A percentile compares a stretch with the other conserved stretches of the same genome.
These are phyloP conservation scores for Muntiacus reevesi DNA, from an alignment of 2,113 vertebrate genomes.

Conservation along the genomic window DNA sequence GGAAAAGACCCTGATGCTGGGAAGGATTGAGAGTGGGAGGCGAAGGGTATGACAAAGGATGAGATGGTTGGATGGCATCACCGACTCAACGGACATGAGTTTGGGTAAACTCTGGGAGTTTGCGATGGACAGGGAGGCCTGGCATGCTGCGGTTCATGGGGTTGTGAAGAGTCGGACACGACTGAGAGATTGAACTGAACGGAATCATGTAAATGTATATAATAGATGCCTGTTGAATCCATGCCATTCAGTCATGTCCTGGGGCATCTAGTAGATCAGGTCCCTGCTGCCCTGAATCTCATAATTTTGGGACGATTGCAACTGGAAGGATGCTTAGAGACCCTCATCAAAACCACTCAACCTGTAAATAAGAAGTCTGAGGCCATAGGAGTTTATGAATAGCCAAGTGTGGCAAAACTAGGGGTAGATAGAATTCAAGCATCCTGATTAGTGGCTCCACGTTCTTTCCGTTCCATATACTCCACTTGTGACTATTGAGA, in stretches of 20 bases:
- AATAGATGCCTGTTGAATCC: not conserved
- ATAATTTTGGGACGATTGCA: not conserved
- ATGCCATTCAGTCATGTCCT: not conserved
- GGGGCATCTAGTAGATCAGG: not conserved
- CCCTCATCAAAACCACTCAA: not conserved
- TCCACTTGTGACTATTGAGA: not conserved
- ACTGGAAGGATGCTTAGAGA: not conserved
- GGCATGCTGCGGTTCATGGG: not conserved
- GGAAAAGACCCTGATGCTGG: not conserved
- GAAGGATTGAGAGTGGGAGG: not conserved
- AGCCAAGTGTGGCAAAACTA: not conserved
- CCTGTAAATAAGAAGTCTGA: not conserved
- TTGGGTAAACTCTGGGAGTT: rapidly evolving
- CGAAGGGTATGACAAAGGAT: not conserved
- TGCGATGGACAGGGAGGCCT: not conserved
- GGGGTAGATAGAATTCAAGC: not conserved
- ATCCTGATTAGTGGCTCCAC: not conserved
- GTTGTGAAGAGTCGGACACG: rapidly evolving
- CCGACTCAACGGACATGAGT: rapidly evolving
- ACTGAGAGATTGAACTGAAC: not conserved
- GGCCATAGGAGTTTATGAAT: not conserved
- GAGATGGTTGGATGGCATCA: not conserved
- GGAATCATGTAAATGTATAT: not conserved
- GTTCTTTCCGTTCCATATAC: not conserved
- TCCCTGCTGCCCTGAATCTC: not conserved